These are phyloP conservation scores for Lepidonotus clava DNA, from an alignment of 2,888 invertebrate genomes.

Conservation along the genomic window DNA sequence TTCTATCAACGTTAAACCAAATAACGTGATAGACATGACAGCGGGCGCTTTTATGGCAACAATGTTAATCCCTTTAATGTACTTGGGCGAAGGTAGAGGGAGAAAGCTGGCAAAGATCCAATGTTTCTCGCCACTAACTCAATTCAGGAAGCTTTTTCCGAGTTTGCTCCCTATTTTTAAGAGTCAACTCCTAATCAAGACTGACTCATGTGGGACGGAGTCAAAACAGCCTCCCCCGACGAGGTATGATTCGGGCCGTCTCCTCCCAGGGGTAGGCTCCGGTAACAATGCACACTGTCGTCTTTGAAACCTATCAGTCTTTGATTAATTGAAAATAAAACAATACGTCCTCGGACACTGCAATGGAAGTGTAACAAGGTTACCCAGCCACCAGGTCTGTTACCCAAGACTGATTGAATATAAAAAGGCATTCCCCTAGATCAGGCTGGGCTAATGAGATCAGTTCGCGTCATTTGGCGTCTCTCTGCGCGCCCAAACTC, in stretches of 20 bases:
- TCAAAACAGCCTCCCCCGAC: too few species aligned
- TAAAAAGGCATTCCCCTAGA: constrained; percentile 22
- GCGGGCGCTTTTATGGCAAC: not conserved
- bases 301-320: constrained; percentile 35
- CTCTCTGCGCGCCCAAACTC: too few species aligned
- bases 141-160: not conserved
- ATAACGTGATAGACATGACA: not conserved
- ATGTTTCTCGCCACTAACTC: not conserved
- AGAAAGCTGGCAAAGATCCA: not conserved
- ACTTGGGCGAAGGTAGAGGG: not conserved
- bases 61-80: constrained; percentile 3
- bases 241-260: too few species aligned
- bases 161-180: not conserved
- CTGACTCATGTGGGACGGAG: constrained; percentile 1
- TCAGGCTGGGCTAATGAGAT: not conserved
- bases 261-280: not conserved
- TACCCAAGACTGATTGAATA: constrained; percentile 12
- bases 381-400: not conserved
- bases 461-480: not conserved
- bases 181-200: constrained; percentile 7
- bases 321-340: constrained; percentile 47
- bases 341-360: constrained; percentile 9
- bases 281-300: not conserved
- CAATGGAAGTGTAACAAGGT: constrained; percentile 20
- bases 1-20: not conserved